Evolutionary conservation across 2,888 invertebrate species (phyloP).

Genomic region (Clepsis dumicolana): DNA sequence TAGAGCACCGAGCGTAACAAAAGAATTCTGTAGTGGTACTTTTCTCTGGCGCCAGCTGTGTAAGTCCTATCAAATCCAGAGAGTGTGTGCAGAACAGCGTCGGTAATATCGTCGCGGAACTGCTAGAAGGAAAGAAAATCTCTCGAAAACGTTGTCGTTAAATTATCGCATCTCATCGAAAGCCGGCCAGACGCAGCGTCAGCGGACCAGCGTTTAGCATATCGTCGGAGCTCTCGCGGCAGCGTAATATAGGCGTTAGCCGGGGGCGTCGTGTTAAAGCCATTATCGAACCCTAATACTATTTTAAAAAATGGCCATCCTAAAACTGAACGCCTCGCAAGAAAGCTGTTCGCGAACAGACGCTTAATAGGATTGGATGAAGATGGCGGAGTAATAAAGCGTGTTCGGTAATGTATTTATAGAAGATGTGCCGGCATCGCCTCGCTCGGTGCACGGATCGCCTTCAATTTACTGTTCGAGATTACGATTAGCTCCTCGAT

Average conservation of each 20-base stretch:
- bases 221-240: constrained; percentile 71
- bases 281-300: constrained; percentile 82
- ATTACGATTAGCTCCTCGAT: constrained; percentile 70
- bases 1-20: constrained; percentile 37
- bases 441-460: constrained; percentile 65
- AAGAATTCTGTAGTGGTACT: constrained; percentile 28
- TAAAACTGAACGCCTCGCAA: constrained; percentile 72
- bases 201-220: constrained; percentile 78
- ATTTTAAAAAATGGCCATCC: constrained; percentile 80
- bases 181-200: constrained; percentile 75
- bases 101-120: constrained; percentile 63
- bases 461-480: constrained; percentile 72
- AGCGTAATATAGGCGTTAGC: constrained; percentile 72
- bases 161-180: constrained; percentile 76
- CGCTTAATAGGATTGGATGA: constrained; percentile 84
- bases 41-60: constrained; percentile 61
- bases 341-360: constrained; percentile 74
- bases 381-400: constrained; percentile 83
- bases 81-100: constrained; percentile 28
- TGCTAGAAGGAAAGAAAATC: constrained; percentile 59
- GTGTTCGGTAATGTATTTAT: constrained; percentile 84
- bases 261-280: constrained; percentile 70
- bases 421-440: constrained; percentile 70
- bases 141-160: constrained; percentile 71
- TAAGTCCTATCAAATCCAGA: constrained; percentile 54